Conservation (phyloP, 35 echinoderm and acorn worm species). For the Lytechinus variegatus region DNA sequence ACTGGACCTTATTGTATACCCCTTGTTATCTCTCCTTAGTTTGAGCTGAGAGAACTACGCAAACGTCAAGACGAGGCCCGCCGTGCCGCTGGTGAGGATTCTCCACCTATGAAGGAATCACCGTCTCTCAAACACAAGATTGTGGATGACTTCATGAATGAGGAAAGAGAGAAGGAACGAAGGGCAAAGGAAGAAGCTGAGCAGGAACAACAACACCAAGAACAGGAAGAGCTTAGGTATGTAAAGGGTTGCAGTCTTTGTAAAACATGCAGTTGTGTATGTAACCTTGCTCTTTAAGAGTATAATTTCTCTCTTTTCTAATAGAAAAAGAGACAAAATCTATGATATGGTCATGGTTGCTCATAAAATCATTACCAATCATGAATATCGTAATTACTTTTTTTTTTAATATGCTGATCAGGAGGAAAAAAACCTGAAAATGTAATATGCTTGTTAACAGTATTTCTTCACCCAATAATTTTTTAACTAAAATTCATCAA, state of each 20-base stretch:
- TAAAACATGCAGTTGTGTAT: neutral
- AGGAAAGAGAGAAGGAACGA: constrained; percentile 75
- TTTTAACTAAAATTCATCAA: no score
- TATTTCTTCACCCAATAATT: no score
- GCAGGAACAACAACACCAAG: constrained; percentile 54
- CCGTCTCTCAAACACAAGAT: constrained; percentile 93
- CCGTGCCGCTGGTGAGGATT: constrained; percentile 64
- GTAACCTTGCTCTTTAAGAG: no score
- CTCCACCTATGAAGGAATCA: constrained; percentile 90
- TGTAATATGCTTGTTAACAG: no score
- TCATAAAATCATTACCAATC: no score
- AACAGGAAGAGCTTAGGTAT: constrained; percentile 70
- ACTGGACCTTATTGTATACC: neutral
- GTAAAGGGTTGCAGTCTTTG: neutral
- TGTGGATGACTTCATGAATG: constrained; percentile 87
- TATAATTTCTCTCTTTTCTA: no score
- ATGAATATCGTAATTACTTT: no score
- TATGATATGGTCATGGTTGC: no score
- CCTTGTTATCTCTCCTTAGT: constrained; percentile 44
- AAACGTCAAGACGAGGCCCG: constrained; percentile 77
- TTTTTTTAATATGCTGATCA: no score
- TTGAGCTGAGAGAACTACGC: constrained; percentile 90
- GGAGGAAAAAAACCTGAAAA: no score
- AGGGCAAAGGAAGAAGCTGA: constrained; percentile 71
- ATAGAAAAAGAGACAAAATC: no score